Conservation (phyloP, 2,888 invertebrate species). For the Trachelus iudaicus region DNA sequence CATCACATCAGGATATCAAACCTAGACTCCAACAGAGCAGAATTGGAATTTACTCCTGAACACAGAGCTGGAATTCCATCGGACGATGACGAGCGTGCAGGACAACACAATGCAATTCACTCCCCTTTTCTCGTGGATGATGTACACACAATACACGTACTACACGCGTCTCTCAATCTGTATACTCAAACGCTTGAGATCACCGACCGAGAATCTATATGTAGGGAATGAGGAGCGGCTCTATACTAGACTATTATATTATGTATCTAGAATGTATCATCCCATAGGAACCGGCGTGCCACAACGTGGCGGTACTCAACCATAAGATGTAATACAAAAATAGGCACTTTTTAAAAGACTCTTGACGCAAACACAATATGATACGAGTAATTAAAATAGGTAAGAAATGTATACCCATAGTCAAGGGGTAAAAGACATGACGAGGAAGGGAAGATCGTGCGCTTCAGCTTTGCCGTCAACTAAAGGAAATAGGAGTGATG, state of each 20-base stretch:
- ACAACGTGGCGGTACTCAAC: background rate
- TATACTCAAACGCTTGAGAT: background rate
- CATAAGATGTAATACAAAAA: background rate
- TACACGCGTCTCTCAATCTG: background rate
- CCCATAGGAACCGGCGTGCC: background rate
- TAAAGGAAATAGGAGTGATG: background rate
- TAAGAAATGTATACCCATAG: background rate
- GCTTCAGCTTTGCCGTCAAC: background rate
- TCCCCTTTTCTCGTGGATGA: background rate
- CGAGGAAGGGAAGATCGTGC: background rate
- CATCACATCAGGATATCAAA: background rate
- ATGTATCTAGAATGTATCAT: background rate
- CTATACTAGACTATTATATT: background rate
- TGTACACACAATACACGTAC: background rate
- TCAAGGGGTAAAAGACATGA: background rate
- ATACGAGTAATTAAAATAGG: background rate
- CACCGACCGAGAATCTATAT: background rate
- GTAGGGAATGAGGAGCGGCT: background rate
- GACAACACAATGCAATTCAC: background rate
- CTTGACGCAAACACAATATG: background rate
- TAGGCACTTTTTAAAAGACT: background rate
- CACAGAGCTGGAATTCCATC: background rate
- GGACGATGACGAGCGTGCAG: background rate
- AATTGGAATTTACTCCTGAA: background rate
- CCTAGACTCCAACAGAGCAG: background rate